Evolutionary conservation across 2,888 invertebrate genomes (phyloP), one percentile per base, ranked within the genome.

Genomic region (Orgyia antiqua): DNA sequence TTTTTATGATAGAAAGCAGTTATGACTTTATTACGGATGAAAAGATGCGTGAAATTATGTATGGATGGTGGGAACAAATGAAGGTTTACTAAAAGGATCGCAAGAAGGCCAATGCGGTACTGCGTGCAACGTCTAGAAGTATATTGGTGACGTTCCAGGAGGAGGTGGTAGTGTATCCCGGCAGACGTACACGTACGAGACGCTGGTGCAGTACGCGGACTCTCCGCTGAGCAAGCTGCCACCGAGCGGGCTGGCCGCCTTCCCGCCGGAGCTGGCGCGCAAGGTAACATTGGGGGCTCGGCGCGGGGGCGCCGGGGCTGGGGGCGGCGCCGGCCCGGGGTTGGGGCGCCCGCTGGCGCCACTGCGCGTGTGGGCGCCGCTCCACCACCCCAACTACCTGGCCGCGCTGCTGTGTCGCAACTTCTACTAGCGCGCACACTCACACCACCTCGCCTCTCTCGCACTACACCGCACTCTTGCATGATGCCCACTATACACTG

Each of bases 221-320:
- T 86, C 87, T 51, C 87, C 86, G 71, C 84, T 87, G 36, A 83
- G 83, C 78, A 84, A 86, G 77, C 72, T 79, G 78, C 80, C 82
- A 69, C 87, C 87, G 43, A 70, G 72, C 60, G 80, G 79, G 32
- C 77, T 84, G 54, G 77, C 69, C 49, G 68, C 65, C 36, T 83
- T 87, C 72, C 87, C 87, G 63, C 59, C 77, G 52, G 86, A 87
- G 69, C 75, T 87, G 56, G 80, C 80, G 69, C 86, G 87, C 80
- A 87, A 86, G 86, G 87, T 87, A 80, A 75, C 75, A 63, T 63
- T 51, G 56, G 39, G 59, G 52, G 51, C 57, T 51, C 50, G 48
- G 27, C 51, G 44, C 36, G 28, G 40, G 48, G 41, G 45, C 38
- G 32, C 45, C 38, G 32, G 42, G 36, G 45, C 43, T 52, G 29